These are phyloP conservation scores for Drosophila colorata DNA, from an alignment of 2,888 invertebrate genomes.

Conservation along the genomic window DNA sequence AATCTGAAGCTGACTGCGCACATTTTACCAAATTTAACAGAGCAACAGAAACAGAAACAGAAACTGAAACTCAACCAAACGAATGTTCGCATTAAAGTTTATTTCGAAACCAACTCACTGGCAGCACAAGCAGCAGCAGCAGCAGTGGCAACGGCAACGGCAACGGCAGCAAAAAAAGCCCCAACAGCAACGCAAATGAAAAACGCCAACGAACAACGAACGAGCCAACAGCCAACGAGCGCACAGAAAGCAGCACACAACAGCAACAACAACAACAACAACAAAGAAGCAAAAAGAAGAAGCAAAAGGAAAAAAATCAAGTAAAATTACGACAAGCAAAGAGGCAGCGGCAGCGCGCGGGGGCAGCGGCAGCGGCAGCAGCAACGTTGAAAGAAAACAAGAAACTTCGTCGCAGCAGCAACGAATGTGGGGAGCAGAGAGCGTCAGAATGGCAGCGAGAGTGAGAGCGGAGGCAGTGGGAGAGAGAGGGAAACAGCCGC, in stretches of 20 bases:
- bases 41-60: constrained; percentile 67
- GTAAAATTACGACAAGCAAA: constrained; percentile 81
- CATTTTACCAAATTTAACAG: constrained; percentile 74
- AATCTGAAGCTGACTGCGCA: constrained; percentile 73
- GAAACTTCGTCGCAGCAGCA: constrained; percentile 63
- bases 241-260: constrained; percentile 66
- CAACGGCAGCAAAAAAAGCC: constrained; percentile 40
- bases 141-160: constrained; percentile 38
- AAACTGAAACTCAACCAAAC: constrained; percentile 72
- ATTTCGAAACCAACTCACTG: constrained; percentile 77
- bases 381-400: constrained; percentile 68
- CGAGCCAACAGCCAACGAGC: constrained; percentile 58
- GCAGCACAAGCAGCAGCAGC: constrained; percentile 35
- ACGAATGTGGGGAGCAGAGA: constrained; percentile 37
- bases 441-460: constrained; percentile 12
- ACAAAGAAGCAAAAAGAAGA: constrained; percentile 34
- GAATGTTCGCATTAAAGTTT: constrained; percentile 78
- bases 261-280: constrained; percentile 42
- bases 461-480: constrained; percentile 2
- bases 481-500: constrained; percentile 54
- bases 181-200: constrained; percentile 64
- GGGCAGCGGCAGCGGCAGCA: constrained; percentile 26
- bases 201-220: constrained; percentile 65
- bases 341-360: constrained; percentile 41
- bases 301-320: constrained; percentile 65